phyloP scores from a whole-genome alignment of 2,797 vertebrate species.

The Chelmon rostratus region DNA sequence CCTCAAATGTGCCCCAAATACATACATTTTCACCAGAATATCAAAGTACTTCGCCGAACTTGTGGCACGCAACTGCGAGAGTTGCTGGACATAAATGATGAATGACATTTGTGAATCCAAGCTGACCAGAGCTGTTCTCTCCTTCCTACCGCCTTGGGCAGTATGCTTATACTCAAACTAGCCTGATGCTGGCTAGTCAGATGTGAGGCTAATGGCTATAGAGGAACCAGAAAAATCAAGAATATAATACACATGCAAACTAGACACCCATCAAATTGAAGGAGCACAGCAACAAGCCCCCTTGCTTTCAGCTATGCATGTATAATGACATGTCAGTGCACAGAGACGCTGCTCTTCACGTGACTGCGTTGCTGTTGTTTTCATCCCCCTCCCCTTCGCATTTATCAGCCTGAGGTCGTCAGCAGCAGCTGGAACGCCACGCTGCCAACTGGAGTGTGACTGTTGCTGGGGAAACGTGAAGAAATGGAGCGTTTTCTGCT shows the following conservation, averaged over 20 bases:
- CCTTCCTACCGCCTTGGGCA: background rate
- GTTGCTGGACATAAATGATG: background rate
- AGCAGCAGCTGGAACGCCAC: constrained; percentile 35
- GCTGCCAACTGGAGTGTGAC: constrained; percentile 45
- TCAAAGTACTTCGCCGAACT: background rate
- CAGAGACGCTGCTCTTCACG: constrained; percentile 39
- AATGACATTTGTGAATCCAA: background rate
- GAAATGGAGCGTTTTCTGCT: constrained; percentile 1
- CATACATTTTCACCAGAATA: background rate
- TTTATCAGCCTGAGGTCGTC: constrained; percentile 33
- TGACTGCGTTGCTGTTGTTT: constrained; percentile 28
- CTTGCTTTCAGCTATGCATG: constrained; percentile 13
- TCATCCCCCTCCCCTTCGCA: background rate
- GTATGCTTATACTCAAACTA: background rate
- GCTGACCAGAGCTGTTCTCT: background rate
- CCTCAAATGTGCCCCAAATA: background rate
- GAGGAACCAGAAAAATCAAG: background rate
- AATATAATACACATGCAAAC: background rate
- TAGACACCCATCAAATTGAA: background rate
- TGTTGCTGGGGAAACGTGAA: constrained; percentile 37
- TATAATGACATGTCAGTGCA: constrained; percentile 25
- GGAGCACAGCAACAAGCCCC: background rate
- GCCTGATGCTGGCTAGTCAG: background rate
- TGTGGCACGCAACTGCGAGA: background rate
- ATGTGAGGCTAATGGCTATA: background rate